A percentile compares a stretch with the other conserved stretches of the same genome.
Conservation (phyloP, 2,888 invertebrate genomes). For the Baccha elongata region DNA sequence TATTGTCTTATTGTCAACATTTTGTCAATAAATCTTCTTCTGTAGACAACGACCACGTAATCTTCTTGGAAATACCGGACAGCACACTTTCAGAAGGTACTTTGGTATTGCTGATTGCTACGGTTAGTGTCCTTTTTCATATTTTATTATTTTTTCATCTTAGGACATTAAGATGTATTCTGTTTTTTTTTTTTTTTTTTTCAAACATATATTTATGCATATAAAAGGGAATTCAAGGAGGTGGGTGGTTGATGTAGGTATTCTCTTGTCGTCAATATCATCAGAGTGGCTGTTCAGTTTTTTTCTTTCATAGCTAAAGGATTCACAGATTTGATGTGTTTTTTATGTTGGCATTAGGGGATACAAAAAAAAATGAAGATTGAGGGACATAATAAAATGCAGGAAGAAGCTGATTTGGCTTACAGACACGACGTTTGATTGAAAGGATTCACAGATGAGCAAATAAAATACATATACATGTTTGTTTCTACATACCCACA, state of each 20-base stretch:
- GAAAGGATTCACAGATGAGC: slow-evolving; percentile 27
- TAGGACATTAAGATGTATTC: slow-evolving; percentile 5
- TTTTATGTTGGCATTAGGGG: slow-evolving; percentile 26
- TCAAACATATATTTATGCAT: neutral
- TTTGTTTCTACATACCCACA: neutral
- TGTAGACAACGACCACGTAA: neutral
- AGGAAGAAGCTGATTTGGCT: slow-evolving; percentile 21
- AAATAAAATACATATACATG: slow-evolving; percentile 25
- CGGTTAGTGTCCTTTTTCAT: slow-evolving; percentile 22
- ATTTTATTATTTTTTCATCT: slow-evolving; percentile 33
- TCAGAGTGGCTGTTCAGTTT: neutral
- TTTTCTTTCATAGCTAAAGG: slow-evolving; percentile 3
- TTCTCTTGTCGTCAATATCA: slow-evolving; percentile 28
- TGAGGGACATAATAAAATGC: slow-evolving; percentile 26
- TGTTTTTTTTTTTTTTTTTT: neutral
- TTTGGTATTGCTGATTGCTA: slow-evolving; percentile 29
- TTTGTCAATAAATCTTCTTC: neutral
- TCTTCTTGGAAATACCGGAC: slow-evolving; percentile 8
- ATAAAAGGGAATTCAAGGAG: slow-evolving; percentile 5
- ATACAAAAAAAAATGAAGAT: slow-evolving; percentile 22
- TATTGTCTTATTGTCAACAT: neutral
- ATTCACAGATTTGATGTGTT: slow-evolving; percentile 22
- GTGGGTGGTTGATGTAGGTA: neutral
- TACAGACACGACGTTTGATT: slow-evolving; percentile 23
- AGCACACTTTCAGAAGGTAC: slow-evolving; percentile 21